Percentiles rank a stretch among this genome's conserved stretches.
Conservation (phyloP, 2,113 vertebrate genomes). For the Campylomormyrus numenius region DNA sequence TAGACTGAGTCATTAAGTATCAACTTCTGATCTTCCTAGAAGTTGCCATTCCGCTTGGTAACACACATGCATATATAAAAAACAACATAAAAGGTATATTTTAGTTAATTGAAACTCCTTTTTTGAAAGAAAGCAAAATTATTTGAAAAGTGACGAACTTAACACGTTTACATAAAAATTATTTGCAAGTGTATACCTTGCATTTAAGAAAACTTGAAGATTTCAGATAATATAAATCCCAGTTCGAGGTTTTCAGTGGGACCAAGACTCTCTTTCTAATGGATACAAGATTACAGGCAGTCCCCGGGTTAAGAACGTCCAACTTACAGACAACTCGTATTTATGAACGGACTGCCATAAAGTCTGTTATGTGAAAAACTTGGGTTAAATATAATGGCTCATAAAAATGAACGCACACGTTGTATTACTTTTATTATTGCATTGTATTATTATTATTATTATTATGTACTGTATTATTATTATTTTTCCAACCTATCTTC, state of each 20-base stretch:
- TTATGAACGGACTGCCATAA: neutral
- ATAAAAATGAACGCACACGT: neutral
- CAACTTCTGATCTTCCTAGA: neutral
- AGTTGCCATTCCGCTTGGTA: neutral
- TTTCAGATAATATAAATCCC: neutral
- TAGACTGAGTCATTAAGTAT: neutral
- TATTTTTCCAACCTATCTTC: neutral
- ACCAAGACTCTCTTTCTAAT: slow-evolving; percentile 55
- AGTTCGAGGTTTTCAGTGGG: slow-evolving; percentile 7
- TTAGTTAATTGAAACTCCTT: neutral
- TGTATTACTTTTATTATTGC: neutral
- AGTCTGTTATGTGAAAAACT: neutral
- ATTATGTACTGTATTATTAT: neutral
- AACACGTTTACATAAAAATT: neutral
- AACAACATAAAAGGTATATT: neutral
- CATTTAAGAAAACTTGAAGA: neutral
- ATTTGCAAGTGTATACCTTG: neutral
- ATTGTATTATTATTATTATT: neutral
- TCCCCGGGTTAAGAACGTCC: neutral
- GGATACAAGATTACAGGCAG: slow-evolving; percentile 35
- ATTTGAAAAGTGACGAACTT: neutral
- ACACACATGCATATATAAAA: neutral
- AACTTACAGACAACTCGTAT: neutral
- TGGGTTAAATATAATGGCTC: neutral
- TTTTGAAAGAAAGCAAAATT: neutral